Percentiles rank a stretch among this genome's conserved stretches.
Evolutionary conservation across 2,888 invertebrate genomes (phyloP).

Genomic region (Leptinotarsa tumamoca): DNA sequence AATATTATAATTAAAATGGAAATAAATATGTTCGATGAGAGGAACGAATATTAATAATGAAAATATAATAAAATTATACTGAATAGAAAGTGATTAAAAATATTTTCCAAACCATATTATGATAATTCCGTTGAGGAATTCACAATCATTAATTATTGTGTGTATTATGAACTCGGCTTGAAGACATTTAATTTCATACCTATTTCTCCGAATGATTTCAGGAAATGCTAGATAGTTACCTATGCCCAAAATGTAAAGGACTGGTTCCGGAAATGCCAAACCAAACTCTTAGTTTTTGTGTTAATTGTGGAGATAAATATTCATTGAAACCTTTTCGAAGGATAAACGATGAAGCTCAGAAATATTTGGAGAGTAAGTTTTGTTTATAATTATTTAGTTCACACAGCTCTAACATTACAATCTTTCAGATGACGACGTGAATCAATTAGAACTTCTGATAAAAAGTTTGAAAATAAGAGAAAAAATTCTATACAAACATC

Average conservation of each 20-base stretch:
- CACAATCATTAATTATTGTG: no score
- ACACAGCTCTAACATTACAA: constrained; percentile 5
- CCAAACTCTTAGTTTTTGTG: constrained; percentile 61
- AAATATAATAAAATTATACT: no score
- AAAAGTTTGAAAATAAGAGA: constrained; percentile 66
- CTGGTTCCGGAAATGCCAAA: constrained; percentile 53
- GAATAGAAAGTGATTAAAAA: no score
- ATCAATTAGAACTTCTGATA: constrained; percentile 62
- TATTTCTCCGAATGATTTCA: constrained; percentile 47
- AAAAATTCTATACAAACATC: constrained; percentile 68
- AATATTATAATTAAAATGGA: no score
- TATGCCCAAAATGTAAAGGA: constrained; percentile 65
- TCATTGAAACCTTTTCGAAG: constrained; percentile 54
- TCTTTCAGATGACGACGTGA: constrained; percentile 51
- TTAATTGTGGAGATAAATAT: constrained; percentile 54
- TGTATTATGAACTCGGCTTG: background rate
- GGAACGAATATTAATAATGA: no score
- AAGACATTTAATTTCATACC: background rate
- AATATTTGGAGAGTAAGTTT: constrained; percentile 58
- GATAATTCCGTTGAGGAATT: no score
- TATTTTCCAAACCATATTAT: no score
- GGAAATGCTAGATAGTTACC: constrained; percentile 65
- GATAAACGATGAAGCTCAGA: constrained; percentile 57
- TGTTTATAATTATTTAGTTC: constrained; percentile 18
- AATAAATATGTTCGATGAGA: no score